Conservation (phyloP, 1,140 invertebrate genomes). For the Lethocerus indicus region DNA sequence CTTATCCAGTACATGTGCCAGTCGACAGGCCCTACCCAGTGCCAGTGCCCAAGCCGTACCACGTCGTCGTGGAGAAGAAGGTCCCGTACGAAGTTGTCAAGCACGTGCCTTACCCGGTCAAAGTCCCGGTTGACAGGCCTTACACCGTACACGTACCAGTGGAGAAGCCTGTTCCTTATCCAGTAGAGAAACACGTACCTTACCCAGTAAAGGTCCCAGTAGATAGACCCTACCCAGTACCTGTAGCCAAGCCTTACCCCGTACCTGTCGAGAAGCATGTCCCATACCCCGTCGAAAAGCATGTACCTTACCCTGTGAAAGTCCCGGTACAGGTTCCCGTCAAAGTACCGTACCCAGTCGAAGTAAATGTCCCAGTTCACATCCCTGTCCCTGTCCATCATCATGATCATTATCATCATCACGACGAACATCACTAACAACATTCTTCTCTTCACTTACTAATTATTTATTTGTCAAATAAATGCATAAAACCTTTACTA, state of each 20-base stretch:
- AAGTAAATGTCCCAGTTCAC: too few relatives aligned
- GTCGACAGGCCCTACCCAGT: conserved; percentile 59
- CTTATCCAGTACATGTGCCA: conserved; percentile 49
- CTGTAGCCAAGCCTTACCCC: conserved; percentile 30
- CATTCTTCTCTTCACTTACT: too few relatives aligned
- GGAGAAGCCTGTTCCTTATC: conserved; percentile 34
- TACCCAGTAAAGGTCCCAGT: conserved; percentile 49
- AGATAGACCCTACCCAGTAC: conserved; percentile 26
- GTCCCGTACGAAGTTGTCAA: conserved; percentile 51
- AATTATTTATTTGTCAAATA: too few relatives aligned
- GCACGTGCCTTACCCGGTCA: conserved; percentile 47
- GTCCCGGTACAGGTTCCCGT: too few relatives aligned
- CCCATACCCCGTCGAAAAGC: conserved; percentile 45
- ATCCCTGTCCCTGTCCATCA: too few relatives aligned
- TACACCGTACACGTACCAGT: conserved; percentile 33
- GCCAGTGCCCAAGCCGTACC: conserved; percentile 39
- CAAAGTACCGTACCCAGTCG: too few relatives aligned
- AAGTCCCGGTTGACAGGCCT: conserved; percentile 45
- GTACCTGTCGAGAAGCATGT: conserved; percentile 50
- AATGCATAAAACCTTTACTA: too few relatives aligned
- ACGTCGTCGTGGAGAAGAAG: conserved; percentile 21
- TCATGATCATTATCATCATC: too few relatives aligned
- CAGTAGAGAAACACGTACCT: conserved; percentile 36
- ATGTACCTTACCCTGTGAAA: conserved; percentile 34
- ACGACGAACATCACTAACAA: too few relatives aligned